Evolutionary conservation across 2,888 invertebrate genomes (phyloP).

Genomic region (Julus scandinavius): DNA sequence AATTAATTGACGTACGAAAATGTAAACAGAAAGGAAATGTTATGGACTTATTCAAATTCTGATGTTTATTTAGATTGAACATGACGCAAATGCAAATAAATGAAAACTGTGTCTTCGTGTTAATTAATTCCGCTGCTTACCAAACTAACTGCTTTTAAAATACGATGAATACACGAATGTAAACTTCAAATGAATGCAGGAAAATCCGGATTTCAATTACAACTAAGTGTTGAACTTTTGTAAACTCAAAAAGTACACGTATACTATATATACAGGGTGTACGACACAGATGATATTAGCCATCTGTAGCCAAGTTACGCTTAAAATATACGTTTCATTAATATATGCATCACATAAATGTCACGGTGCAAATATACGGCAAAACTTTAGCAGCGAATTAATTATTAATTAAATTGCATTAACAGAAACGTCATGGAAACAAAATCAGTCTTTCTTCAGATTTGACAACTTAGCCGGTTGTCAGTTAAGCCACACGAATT

Average conservation of each 20-base stretch:
- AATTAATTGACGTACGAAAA: neutral
- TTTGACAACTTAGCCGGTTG: conserved; percentile 46
- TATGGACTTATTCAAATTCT: neutral
- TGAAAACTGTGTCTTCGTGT: neutral
- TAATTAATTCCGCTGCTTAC: neutral
- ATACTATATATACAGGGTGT: too few relatives aligned
- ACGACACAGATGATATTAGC: too few relatives aligned
- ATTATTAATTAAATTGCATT: conserved; percentile 46
- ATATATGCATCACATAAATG: conserved; percentile 33
- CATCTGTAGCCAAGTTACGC: neutral
- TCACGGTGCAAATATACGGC: neutral
- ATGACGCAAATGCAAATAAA: neutral
- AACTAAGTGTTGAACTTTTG: too few relatives aligned
- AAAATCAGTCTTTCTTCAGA: conserved; percentile 46
- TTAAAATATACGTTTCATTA: conserved; percentile 4
- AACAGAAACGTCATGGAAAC: conserved; percentile 40
- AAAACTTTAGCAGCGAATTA: conserved; percentile 19
- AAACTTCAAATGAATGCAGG: too few relatives aligned
- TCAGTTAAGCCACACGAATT: conserved; percentile 41
- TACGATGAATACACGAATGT: too few relatives aligned
- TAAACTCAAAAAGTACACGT: too few relatives aligned
- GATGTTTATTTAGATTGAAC: neutral
- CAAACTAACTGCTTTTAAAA: too few relatives aligned
- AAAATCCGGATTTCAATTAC: too few relatives aligned
- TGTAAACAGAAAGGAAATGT: neutral